Base-by-base conservation (phyloP, 2,888 invertebrate genomes). In the Griposia aprilina region DNA sequence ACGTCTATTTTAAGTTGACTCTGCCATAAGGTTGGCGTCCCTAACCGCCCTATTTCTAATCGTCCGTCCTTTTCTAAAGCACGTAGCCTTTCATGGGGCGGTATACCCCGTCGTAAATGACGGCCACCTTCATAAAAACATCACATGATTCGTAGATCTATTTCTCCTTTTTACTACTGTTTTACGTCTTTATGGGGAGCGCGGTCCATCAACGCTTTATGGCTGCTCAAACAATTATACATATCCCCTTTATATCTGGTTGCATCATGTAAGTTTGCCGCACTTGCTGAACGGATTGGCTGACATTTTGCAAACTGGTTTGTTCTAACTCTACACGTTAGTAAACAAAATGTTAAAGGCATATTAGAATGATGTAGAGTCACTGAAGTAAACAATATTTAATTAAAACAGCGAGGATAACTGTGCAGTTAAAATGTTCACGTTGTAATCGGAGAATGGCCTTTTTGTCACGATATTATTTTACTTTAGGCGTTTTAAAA, bases 271-370 rank as follows among this genome's bases (percentile, higher is more conserved):
- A 91, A 91, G 86, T 86, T 89, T 90, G 87, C 87, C 77, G 84
- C 90, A 90, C 75, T 78, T 76, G 67, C 80, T 68, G 63, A 74
- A 75, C 63, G 50, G 89, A 91, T 91, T 89, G 91, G 89, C 90
- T 93, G 93, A 93, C 93, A 94, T 93, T 94, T 93, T 87, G 89
- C 91, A 91, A 93, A 93, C 93, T 89, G 86, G 93, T 93, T 93
- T 90, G 78, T 86, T 87, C 88, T 88, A 90, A 89, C 89, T 89
- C 52, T 65, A 80, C 63, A 78, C 63, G 69, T 89, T 85, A 74
- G 85, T 85, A 72, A 76, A 85, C 80, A 76, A 74, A 85, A 80
- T 92, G 83, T 87, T 88, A 87, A 86, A 84, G 85, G 74, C 82
- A 75, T 81, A 85, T 86, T 88, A 87, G 67, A 75, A 81, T 63